These are phyloP conservation scores for Ophthalmolycus amberensis DNA, from an alignment of 2,113 vertebrate genomes.

Conservation along the genomic window DNA sequence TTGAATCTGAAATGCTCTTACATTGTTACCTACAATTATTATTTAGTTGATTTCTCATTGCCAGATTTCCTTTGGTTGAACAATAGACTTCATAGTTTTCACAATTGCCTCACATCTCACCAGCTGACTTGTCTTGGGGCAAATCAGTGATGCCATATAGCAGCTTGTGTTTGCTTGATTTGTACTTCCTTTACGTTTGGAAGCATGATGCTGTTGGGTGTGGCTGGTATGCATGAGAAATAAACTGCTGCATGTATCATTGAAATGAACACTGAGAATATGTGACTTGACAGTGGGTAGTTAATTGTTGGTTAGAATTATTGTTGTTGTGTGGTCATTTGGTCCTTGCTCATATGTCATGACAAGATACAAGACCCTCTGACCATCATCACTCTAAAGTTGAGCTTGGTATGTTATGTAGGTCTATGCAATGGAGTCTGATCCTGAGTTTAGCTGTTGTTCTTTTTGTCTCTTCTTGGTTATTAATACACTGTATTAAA, in stretches of 20 bases:
- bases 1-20: background rate
- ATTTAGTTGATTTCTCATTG: background rate
- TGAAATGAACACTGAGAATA: background rate
- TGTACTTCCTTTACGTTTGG: background rate
- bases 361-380: background rate
- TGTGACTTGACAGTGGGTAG: background rate
- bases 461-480: background rate
- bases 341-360: background rate
- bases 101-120: background rate
- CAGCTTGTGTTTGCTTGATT: slow-evolving; percentile 4
- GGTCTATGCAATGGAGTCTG: too few relatives aligned
- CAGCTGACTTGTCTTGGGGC: background rate
- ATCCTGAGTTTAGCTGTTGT: background rate
- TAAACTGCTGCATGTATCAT: background rate
- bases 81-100: background rate
- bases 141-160: background rate
- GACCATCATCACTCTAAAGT: background rate
- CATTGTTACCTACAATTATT: background rate
- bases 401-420: too few relatives aligned
- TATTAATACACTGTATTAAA: background rate
- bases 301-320: background rate
- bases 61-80: background rate
- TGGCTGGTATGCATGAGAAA: background rate
- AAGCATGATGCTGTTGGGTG: background rate
- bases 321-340: background rate